Base-by-base conservation (phyloP, 2,797 vertebrate species). In the Microchirus variegatus region DNA sequence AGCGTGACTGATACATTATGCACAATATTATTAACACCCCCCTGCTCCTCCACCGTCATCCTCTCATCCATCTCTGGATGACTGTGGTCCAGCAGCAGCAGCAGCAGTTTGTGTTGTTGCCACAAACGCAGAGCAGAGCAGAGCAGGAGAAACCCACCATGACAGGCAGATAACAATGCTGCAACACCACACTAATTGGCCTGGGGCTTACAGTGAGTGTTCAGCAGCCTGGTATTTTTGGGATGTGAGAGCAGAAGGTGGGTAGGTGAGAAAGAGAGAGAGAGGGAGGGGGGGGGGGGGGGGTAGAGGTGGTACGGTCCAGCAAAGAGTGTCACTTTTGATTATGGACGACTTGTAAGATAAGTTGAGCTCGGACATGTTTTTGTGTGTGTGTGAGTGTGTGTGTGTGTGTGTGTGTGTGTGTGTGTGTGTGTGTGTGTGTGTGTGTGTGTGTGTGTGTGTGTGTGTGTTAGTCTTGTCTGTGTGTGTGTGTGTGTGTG, bases 111-210 rank as follows among this genome's bases (percentile, higher is more conserved):
- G 79, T n/a, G n/a, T n/a, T 78, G 84, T 78, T 83, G 79, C 82
- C 80, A 78, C 84, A 89, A 81, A 86, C 85, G 85, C 62, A 63
- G 67, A 83, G 85, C 63, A 77, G 85, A 22, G 22, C 22, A 22
- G 22, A 22, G 78, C 80, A 78, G 83, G 78, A 86, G 83, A 84
- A 89, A 84, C 78, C 85, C 86, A 75, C 85, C 78, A 86, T 87
- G 90, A 90, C 89, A 87, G 87, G 77, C 81, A 82, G 77, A 89
- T 89, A 91, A 90, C 90, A 91, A 88, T 89, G 87, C 88, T 77
- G 87, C 82, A 85, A 86, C 86, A 76, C 75, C 81, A 84, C 78
- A 82, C 86, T 91, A 90, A 91, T 91, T 90, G 87, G 89, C 87
- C 84, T 26, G 60, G 63, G 87, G 87, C 90, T 88, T 85, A 85